phyloP scores from a whole-genome alignment of 2,888 invertebrate genomes.

The Macaria liturata region DNA sequence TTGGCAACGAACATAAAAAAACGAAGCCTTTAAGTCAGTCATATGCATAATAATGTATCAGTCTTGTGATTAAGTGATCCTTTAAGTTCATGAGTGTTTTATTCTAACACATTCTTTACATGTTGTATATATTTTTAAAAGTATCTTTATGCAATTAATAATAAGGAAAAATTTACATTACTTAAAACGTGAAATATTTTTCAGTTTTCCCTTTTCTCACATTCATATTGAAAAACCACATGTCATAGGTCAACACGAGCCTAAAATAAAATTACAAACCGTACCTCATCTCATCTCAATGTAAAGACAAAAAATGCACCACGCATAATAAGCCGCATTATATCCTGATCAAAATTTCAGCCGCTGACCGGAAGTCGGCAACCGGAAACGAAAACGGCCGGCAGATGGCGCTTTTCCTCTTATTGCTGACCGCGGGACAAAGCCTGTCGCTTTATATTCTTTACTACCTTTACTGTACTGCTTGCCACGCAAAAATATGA shows the following conservation, averaged over 20 bases:
- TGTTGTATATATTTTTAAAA: too few species aligned
- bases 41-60: too few species aligned
- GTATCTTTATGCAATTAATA: too few species aligned
- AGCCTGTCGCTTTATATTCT: constrained; percentile 61
- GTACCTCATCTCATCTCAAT: constrained; percentile 29
- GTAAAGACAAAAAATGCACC: constrained; percentile 31
- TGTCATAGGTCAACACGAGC: constrained; percentile 12
- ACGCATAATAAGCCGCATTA: constrained; percentile 67
- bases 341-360: constrained; percentile 71
- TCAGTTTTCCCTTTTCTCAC: too few species aligned
- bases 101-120: too few species aligned
- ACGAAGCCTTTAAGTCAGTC: too few species aligned
- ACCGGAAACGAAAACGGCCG: constrained; percentile 61
- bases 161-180: too few species aligned
- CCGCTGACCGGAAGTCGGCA: constrained; percentile 61
- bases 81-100: too few species aligned
- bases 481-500: constrained; percentile 33
- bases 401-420: constrained; percentile 77
- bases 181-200: too few species aligned
- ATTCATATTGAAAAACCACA: neutral
- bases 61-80: too few species aligned
- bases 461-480: constrained; percentile 30
- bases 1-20: too few species aligned
- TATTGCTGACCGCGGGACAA: constrained; percentile 75
- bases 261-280: constrained; percentile 22